Conservation (phyloP, 64 coral and sea anemone species). For the Stichodactyla helianthus region DNA sequence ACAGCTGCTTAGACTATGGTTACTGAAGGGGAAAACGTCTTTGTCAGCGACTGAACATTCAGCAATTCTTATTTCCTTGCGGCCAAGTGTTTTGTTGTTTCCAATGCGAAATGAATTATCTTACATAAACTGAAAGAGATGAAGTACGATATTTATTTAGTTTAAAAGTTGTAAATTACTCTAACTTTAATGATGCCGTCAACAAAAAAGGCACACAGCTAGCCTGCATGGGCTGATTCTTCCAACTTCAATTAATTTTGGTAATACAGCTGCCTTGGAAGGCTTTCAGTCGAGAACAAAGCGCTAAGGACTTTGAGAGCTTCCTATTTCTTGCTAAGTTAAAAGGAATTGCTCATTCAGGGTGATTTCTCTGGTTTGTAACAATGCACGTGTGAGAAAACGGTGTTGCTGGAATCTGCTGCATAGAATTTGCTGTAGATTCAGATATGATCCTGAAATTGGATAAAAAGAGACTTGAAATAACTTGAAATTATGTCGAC, state of each 20-base stretch:
- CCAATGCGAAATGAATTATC: neutral
- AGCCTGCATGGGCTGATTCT: neutral
- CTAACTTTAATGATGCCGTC: neutral
- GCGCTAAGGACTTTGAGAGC: neutral
- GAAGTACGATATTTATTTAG: neutral
- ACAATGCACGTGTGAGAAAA: neutral
- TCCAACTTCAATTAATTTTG: neutral
- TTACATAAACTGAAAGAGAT: neutral
- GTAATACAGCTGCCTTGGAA: neutral
- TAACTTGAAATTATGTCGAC: too few species aligned
- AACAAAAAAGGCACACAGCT: neutral
- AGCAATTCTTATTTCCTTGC: neutral
- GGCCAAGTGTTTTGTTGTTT: neutral
- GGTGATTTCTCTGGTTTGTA: neutral
- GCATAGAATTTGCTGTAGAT: neutral
- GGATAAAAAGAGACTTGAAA: too few species aligned
- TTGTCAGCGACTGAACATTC: neutral
- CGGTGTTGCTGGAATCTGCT: neutral
- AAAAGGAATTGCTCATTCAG: slow-evolving; percentile 9
- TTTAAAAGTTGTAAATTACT: neutral
- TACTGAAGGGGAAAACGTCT: slow-evolving; percentile 1
- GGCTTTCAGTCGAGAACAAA: neutral
- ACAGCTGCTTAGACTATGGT: neutral
- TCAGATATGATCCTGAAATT: too few species aligned
- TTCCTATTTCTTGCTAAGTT: neutral